Evolutionary conservation across 2,797 vertebrate species (phyloP), one percentile per base, ranked within the genome.

Genomic region (Trematomus bernacchii): DNA sequence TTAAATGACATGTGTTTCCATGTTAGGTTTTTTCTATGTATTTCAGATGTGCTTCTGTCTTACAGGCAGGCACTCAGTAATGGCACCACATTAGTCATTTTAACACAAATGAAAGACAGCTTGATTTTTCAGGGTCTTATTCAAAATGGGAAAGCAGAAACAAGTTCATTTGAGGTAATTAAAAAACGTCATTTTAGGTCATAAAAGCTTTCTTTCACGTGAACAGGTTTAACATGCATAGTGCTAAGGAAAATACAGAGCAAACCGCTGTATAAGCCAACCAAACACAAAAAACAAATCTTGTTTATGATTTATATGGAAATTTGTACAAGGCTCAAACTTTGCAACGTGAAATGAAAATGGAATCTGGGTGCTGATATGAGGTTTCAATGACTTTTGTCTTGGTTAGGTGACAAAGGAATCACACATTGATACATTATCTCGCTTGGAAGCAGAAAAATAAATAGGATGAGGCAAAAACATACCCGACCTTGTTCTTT

Each of bases 221-320:
- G 21, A 12, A 51, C 18, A 57, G 27, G 18, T 68, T 66, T 27
- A 66, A 46, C 47, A 19, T 53, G 7, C 33, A 50, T 80, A 46
- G 44, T 46, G 46, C 57, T 76, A 43, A 43, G 19, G 40, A 71
- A 74, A 81, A 79, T 76, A 59, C 60, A 67, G 42, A 60, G 33
- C 33, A 37, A 37, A 33, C 9, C 0, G 6, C n/a, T 12, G 14
- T 47, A 64, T 33, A 70, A 52, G 33, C 55, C 72, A 76, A 77
- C 23, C 33, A 46, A 16, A 37, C 68, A 11, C 27, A 76, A 83
- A 82, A 66, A 87, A 69, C 73, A 76, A 73, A 76, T 61, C 71
- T 59, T 53, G 46, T 61, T 10, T 27, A 14, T 66, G 72, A 90
- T 91, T 86, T 85, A 90, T 89, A 91, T 92, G 87, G 89, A 92